A percentile compares a stretch with the other conserved stretches of the same genome.
Evolutionary conservation across 2,797 vertebrate genomes (phyloP).

Genomic region (Myioborus melanocephalus): DNA sequence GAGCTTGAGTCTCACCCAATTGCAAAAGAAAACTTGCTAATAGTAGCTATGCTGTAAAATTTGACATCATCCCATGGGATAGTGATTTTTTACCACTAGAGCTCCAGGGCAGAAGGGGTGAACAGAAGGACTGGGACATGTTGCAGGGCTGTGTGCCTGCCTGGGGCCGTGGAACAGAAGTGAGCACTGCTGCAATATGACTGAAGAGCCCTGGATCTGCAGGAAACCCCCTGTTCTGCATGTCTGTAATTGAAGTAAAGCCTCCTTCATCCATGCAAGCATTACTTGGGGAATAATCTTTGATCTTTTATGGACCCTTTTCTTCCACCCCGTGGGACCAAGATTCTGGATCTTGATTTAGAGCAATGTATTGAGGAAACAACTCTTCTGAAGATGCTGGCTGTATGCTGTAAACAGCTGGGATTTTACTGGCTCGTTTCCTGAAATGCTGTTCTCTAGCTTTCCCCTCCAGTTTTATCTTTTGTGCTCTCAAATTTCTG

Average conservation of each 20-base stretch:
- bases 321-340: not conserved
- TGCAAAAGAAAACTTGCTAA: not conserved
- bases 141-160: not conserved
- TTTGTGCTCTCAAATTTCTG: not conserved
- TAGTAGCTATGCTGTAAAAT: not conserved
- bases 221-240: not conserved
- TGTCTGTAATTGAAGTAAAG: not conserved
- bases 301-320: not conserved
- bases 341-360: not conserved
- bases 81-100: not conserved
- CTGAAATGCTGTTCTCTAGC: not conserved
- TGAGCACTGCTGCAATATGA: not conserved
- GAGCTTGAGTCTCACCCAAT: not conserved
- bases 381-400: not conserved
- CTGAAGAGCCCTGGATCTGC: not conserved
- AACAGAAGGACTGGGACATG: not conserved
- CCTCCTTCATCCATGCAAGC: not conserved
- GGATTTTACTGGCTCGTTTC: not conserved
- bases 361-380: not conserved
- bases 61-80: not conserved
- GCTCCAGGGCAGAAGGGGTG: not conserved
- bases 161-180: not conserved
- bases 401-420: not conserved
- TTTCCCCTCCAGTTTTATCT: not conserved
- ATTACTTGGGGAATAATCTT: not conserved